phyloP scores from a whole-genome alignment of 2,888 invertebrate species.

The Oscheius onirici region DNA sequence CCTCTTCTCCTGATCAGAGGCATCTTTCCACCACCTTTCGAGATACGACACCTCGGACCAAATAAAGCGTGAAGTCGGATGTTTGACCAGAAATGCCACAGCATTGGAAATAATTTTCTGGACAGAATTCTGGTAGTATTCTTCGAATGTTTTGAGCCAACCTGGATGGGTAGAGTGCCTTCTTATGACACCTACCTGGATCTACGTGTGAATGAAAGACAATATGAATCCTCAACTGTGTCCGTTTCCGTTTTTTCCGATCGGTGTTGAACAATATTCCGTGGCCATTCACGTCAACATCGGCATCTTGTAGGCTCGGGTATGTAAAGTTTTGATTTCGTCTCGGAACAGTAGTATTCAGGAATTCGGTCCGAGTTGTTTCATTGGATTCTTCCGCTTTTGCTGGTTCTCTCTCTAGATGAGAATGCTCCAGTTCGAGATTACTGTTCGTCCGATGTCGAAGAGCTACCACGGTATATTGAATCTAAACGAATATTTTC shows the following conservation, averaged over 20 bases:
- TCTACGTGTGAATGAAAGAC: slow-evolving; percentile 96
- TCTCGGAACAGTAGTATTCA: too few species aligned
- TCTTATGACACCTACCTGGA: slow-evolving; percentile 77
- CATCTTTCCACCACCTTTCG: slow-evolving; percentile 86
- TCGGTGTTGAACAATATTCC: too few species aligned
- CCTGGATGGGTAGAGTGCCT: slow-evolving; percentile 74
- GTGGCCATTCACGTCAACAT: too few species aligned
- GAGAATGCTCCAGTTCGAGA: too few species aligned
- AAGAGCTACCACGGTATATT: too few species aligned
- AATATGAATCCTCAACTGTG: slow-evolving; percentile 80
- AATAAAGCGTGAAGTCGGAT: slow-evolving; percentile 85
- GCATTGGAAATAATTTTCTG: slow-evolving; percentile 89
- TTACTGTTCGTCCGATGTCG: too few species aligned
- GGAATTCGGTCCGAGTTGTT: too few species aligned
- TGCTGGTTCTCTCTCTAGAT: too few species aligned
- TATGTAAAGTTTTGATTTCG: too few species aligned
- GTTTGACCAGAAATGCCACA: slow-evolving; percentile 78
- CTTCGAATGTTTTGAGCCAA: slow-evolving; percentile 94
- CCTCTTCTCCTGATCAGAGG: slow-evolving; percentile 29
- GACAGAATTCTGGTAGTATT: slow-evolving; percentile 84
- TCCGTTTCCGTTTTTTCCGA: background rate
- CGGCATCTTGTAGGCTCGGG: too few species aligned
- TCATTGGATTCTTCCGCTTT: too few species aligned
- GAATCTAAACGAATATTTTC: too few species aligned
- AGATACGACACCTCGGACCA: slow-evolving; percentile 91